Evolutionary conservation across 1,140 invertebrate species (phyloP).

Genomic region (Meloidogyne chitwoodi): DNA sequence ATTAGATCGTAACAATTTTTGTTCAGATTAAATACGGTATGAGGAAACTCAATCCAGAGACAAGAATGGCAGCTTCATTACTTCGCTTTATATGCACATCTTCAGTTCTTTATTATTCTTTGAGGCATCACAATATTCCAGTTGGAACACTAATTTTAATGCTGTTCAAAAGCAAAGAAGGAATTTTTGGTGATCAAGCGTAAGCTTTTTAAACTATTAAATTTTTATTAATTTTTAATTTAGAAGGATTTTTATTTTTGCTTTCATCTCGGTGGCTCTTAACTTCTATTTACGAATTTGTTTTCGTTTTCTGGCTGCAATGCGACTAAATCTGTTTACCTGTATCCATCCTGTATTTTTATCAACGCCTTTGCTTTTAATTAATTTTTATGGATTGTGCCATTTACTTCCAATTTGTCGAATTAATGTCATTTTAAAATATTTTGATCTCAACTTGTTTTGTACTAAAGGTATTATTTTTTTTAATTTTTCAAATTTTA

Average conservation of each 20-base stretch:
- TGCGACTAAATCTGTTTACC: constrained; percentile 35
- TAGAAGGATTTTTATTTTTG: constrained; percentile 40
- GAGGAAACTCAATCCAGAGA: constrained; percentile 41
- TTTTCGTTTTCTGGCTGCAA: constrained; percentile 47
- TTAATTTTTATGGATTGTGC: constrained; percentile 20
- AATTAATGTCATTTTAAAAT: constrained; percentile 29
- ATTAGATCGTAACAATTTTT: neutral
- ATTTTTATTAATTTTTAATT: constrained; percentile 20
- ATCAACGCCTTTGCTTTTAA: constrained; percentile 38
- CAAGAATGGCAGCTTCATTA: constrained; percentile 28
- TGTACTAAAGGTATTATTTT: constrained; percentile 27
- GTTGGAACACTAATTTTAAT: constrained; percentile 21
- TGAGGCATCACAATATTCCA: constrained; percentile 26
- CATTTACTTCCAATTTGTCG: constrained; percentile 35
- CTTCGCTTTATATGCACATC: constrained; percentile 31
- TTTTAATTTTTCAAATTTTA: neutral
- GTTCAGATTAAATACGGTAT: constrained; percentile 55
- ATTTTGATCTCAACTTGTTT: constrained; percentile 28
- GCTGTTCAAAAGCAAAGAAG: constrained; percentile 16
- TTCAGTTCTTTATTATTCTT: constrained; percentile 20
- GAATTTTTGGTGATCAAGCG: constrained; percentile 22
- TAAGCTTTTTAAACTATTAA: neutral
- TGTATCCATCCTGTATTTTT: constrained; percentile 43
- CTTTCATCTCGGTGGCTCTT: constrained; percentile 20
- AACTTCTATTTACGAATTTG: constrained; percentile 36